phyloP scores from a whole-genome alignment of 2,797 vertebrate genomes.

The Hydrocynus forskahlii region DNA sequence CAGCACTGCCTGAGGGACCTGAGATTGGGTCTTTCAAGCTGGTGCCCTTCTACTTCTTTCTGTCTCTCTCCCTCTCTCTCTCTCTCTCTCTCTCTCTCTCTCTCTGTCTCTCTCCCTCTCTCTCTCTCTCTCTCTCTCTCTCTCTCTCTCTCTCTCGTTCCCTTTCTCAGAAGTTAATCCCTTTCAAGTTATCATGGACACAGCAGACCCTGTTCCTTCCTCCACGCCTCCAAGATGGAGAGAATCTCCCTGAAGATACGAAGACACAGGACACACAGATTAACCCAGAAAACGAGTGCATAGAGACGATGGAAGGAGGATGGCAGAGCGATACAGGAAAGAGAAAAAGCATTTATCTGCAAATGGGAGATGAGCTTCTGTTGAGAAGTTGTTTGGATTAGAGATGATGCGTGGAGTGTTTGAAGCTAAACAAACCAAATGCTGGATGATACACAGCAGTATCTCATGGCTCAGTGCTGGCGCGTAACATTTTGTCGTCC shows the following conservation, averaged over 20 bases:
- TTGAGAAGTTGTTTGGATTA: slow-evolving; percentile 6
- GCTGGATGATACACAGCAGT: neutral
- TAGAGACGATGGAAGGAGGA: neutral
- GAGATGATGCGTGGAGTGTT: neutral
- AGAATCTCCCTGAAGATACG: slow-evolving; percentile 25
- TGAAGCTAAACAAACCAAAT: neutral
- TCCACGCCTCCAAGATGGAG: slow-evolving; percentile 16
- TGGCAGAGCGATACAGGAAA: neutral
- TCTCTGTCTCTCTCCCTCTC: neutral
- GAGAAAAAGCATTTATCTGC: slow-evolving; percentile 14
- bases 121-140: neutral
- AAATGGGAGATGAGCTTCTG: neutral
- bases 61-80: too few species aligned
- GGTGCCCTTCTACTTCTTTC: slow-evolving; percentile 15
- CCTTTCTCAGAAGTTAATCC: slow-evolving; percentile 45
- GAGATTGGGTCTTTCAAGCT: slow-evolving; percentile 7
- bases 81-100: too few species aligned
- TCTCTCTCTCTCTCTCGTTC: slow-evolving; percentile 2
- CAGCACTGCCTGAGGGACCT: slow-evolving; percentile 23
- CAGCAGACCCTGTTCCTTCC: slow-evolving; percentile 27
- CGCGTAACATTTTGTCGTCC: neutral
- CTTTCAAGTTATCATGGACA: slow-evolving; percentile 49
- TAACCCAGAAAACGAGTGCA: slow-evolving; percentile 25
- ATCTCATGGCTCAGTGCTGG: neutral
- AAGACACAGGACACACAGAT: slow-evolving; percentile 33